These are phyloP conservation scores for Pseudococcus longispinus DNA, from an alignment of 2,888 invertebrate species.

Conservation along the genomic window DNA sequence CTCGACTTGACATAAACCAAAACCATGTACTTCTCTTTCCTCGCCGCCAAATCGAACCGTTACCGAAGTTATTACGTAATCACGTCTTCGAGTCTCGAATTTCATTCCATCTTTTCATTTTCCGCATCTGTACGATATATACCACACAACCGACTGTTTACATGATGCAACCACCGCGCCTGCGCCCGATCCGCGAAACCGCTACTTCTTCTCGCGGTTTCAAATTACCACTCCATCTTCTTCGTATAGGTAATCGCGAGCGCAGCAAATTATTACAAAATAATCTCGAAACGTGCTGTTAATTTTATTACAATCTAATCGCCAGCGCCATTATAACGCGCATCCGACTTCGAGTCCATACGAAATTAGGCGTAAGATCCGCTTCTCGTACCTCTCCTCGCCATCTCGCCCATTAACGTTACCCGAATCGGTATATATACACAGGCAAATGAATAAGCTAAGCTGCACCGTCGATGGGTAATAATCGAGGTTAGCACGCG, in stretches of 20 bases:
- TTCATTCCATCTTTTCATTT: neutral
- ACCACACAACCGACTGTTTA: neutral
- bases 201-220: neutral
- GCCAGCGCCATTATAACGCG: neutral
- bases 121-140: neutral
- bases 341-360: neutral
- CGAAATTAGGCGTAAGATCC: neutral
- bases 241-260: neutral
- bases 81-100: neutral
- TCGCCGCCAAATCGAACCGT: neutral
- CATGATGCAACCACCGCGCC: neutral
- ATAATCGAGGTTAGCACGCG: constrained; percentile 30
- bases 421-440: too few species aligned
- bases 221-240: neutral
- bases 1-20: neutral
- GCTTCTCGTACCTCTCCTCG: neutral
- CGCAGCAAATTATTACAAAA: neutral
- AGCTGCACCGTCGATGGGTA: neutral
- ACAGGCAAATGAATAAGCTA: too few species aligned
- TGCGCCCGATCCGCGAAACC: neutral
- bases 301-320: constrained; percentile 20
- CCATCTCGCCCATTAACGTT: neutral
- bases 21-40: neutral
- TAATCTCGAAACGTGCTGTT: neutral
- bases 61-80: neutral